Evolutionary conservation across 2,797 vertebrate species (phyloP).

Genomic region (Linurgus olivaceus): DNA sequence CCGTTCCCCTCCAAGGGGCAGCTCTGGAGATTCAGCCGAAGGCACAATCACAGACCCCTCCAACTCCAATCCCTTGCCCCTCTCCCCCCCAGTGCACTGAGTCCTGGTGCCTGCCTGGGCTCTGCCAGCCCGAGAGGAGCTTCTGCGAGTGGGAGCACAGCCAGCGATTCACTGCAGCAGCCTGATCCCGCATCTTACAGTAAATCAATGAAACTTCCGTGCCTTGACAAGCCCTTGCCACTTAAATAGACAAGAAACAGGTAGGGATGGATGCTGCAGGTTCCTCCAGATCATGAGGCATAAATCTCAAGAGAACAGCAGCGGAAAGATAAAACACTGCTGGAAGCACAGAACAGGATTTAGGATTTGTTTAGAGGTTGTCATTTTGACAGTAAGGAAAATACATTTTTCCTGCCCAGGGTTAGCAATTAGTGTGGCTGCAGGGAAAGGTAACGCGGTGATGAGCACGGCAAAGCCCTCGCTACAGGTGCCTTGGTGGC

Average conservation of each 20-base stretch:
- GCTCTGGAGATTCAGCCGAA: not conserved
- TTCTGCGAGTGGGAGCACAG: not conserved
- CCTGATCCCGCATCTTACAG: not conserved
- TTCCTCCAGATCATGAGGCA: not conserved
- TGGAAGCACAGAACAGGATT: not conserved
- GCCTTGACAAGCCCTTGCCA: slow-evolving; percentile 3
- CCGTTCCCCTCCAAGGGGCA: rapidly evolving
- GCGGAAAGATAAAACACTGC: not conserved
- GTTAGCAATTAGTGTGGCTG: not conserved
- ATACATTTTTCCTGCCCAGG: not conserved
- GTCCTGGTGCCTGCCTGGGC: rapidly evolving
- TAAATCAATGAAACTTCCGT: slow-evolving; percentile 18
- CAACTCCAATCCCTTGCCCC: rapidly evolving
- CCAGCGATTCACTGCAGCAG: not conserved
- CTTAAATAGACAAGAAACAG: slow-evolving; percentile 8
- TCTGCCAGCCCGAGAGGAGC: not conserved
- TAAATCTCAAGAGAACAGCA: slow-evolving; percentile 4
- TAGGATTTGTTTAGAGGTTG: not conserved
- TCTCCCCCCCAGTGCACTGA: rapidly evolving
- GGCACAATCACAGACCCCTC: not conserved
- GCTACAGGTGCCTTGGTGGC: not conserved
- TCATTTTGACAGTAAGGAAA: not conserved
- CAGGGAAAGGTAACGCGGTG: not conserved
- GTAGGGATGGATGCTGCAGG: not conserved
- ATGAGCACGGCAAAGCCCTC: not conserved